phyloP scores from a whole-genome alignment of 2,797 vertebrate genomes.

The Botia kubotai region DNA sequence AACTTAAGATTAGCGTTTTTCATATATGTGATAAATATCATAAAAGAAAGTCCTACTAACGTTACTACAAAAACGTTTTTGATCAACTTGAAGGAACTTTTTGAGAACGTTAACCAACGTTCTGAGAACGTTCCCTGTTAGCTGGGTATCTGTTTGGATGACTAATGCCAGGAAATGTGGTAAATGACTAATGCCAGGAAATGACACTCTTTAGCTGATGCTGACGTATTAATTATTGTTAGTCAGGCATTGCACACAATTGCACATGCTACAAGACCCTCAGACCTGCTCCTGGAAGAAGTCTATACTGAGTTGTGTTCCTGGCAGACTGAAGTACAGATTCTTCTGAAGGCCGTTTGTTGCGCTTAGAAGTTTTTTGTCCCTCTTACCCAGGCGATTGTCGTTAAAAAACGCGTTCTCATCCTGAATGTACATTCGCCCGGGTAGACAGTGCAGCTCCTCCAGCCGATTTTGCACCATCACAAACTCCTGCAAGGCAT shows the following conservation, averaged over 20 bases:
- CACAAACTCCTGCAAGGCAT: slow-evolving; percentile 78
- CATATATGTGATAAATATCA: no score
- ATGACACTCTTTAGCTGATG: neutral
- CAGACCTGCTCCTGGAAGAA: slow-evolving; percentile 82
- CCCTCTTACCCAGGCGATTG: slow-evolving; percentile 76
- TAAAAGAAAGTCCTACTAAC: no score
- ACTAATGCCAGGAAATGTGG: no score
- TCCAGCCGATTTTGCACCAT: slow-evolving; percentile 61
- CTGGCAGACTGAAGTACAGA: slow-evolving; percentile 79
- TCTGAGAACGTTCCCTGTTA: no score
- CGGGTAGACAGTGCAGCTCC: slow-evolving; percentile 77
- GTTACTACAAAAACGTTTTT: no score
- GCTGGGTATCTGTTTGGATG: no score
- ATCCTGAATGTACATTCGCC: slow-evolving; percentile 77
- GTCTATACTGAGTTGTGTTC: slow-evolving; percentile 77
- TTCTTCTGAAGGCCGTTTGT: slow-evolving; percentile 68
- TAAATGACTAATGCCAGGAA: no score
- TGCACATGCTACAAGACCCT: slow-evolving; percentile 4
- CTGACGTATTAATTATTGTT: neutral
- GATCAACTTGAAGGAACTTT: no score
- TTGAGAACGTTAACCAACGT: no score
- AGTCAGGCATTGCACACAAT: slow-evolving; percentile 8
- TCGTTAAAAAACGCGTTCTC: slow-evolving; percentile 82
- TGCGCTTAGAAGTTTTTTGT: slow-evolving; percentile 73
- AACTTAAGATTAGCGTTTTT: no score